Conservation (phyloP, 2,113 vertebrate species). For the Oophaga pumilio region DNA sequence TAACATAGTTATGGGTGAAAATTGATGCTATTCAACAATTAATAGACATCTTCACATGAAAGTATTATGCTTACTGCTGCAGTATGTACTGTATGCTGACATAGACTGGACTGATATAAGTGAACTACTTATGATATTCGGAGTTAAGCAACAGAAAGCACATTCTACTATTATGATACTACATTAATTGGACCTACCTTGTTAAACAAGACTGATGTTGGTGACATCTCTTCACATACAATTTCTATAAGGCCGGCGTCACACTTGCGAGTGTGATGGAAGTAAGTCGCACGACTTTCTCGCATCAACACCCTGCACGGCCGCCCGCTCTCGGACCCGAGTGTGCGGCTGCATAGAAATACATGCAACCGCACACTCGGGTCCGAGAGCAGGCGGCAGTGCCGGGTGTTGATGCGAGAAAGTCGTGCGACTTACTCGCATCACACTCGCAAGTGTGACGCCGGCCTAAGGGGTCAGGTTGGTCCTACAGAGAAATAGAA, state of each 20-base stretch:
- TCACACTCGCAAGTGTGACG: no score
- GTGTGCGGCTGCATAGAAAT: no score
- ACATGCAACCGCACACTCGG: no score
- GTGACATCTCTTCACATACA: neutral
- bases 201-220: neutral
- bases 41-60: neutral
- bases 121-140: neutral
- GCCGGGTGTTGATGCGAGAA: no score
- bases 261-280: no score
- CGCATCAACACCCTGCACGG: no score
- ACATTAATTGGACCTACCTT: neutral
- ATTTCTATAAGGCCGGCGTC: no score
- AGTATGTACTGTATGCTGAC: neutral
- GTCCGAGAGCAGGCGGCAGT: no score
- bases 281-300: no score
- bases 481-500: neutral
- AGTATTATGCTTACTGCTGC: constrained; percentile 22
- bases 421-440: no score
- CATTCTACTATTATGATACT: neutral
- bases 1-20: constrained; percentile 12
- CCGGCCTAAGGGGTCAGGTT: neutral
- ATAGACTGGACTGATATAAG: neutral
- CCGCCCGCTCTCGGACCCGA: no score
- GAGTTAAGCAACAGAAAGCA: neutral
- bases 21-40: neutral